A percentile compares a stretch with the other conserved stretches of the same genome.
phyloP scores from a whole-genome alignment of 2,888 invertebrate genomes.

The Pardosa pseudoannulata region DNA sequence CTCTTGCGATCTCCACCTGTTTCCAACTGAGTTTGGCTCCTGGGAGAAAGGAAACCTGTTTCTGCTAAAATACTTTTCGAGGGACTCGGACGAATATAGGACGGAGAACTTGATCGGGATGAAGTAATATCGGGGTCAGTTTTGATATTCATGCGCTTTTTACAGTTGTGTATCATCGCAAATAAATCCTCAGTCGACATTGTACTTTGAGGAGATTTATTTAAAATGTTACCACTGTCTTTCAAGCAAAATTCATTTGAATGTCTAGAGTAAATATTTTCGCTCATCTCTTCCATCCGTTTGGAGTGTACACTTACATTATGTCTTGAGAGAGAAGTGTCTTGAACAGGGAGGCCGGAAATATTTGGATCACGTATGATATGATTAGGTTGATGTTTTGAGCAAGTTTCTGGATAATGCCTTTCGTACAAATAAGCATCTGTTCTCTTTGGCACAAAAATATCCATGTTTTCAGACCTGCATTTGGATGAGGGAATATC shows the following conservation, averaged over 20 bases:
- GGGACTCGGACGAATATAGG: conserved; percentile 26
- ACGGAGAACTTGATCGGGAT: conserved; percentile 71
- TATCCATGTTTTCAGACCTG: neutral
- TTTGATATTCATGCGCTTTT: conserved; percentile 74
- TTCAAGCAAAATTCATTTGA: neutral
- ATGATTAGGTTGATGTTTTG: neutral
- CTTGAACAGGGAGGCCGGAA: conserved; percentile 42
- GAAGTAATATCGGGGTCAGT: conserved; percentile 73
- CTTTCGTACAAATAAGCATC: neutral
- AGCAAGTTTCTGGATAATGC: neutral
- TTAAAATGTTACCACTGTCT: neutral
- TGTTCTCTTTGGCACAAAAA: conserved; percentile 4
- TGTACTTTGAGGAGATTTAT: conserved; percentile 41
- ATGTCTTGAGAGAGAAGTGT: conserved; percentile 34
- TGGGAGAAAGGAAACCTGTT: conserved; percentile 65
- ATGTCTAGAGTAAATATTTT: neutral
- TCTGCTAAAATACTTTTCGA: conserved; percentile 56
- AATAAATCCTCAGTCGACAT: conserved; percentile 75
- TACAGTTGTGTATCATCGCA: conserved; percentile 74
- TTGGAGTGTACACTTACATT: conserved; percentile 54
- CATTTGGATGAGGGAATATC: neutral
- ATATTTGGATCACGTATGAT: conserved; percentile 53
- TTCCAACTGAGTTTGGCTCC: conserved; percentile 26
- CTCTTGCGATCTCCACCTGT: conserved; percentile 63
- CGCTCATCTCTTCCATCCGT: conserved; percentile 27